These are phyloP conservation scores for Monopis laevigella DNA, from an alignment of 2,888 invertebrate genomes.

Conservation along the genomic window DNA sequence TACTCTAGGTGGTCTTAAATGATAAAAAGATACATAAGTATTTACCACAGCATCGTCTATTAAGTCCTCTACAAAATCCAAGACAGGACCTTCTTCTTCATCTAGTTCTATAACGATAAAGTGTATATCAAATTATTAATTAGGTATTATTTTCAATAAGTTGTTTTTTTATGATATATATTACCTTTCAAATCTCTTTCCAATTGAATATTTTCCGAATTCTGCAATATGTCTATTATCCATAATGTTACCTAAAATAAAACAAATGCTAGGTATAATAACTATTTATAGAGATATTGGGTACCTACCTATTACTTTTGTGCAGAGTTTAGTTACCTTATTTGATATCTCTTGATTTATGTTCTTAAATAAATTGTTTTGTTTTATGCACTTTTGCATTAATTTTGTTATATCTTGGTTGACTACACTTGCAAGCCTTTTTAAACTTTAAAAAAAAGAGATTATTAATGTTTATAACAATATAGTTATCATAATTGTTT, in stretches of 20 bases:
- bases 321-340: conserved; percentile 31
- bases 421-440: no score
- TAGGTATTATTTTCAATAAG: no score
- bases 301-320: no score
- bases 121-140: conserved; percentile 11
- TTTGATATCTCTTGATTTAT: conserved; percentile 26
- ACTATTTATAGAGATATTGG: no score
- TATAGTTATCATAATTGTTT: neutral
- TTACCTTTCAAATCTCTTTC: conserved; percentile 44
- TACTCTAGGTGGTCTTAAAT: no score
- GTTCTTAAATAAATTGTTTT: conserved; percentile 15
- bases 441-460: no score
- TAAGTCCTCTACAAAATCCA: conserved; percentile 43
- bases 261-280: conserved; percentile 6
- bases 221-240: conserved; percentile 39
- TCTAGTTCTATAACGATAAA: conserved; percentile 38
- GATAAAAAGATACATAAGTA: neutral
- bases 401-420: conserved; percentile 30
- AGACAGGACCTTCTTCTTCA: conserved; percentile 43
- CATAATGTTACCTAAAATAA: conserved; percentile 38
- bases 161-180: neutral
- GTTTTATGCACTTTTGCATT: conserved; percentile 21
- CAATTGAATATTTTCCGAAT: conserved; percentile 31
- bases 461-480: no score
- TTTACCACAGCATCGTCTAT: conserved; percentile 36